Conservation (phyloP, 2,113 vertebrate species). For the Lycaon pictus region DNA sequence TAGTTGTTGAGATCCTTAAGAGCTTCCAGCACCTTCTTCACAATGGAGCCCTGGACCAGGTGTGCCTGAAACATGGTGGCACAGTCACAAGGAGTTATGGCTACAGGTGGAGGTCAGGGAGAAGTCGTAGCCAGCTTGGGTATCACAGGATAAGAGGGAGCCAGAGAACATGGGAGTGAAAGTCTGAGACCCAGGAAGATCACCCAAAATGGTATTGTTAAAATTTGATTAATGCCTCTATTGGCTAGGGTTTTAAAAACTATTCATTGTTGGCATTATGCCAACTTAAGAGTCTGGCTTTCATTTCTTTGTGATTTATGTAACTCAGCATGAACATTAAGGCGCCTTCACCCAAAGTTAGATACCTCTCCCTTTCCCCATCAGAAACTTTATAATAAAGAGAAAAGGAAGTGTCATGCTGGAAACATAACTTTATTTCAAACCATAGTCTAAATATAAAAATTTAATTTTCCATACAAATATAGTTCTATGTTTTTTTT, state of each 20-base stretch:
- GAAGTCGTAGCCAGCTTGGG: no score
- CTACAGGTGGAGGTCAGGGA: no score
- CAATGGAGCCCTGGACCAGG: no score
- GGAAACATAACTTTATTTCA: background rate
- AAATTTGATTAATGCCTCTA: background rate
- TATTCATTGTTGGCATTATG: background rate
- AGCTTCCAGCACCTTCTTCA: no score
- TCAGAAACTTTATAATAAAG: background rate
- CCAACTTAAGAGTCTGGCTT: background rate
- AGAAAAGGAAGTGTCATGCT: background rate
- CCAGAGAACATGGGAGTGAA: no score
- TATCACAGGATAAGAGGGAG: no score
- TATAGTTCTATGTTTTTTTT: background rate
- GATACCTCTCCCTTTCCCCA: background rate
- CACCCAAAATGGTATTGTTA: background rate
- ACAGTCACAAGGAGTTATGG: no score
- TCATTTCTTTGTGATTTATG: background rate
- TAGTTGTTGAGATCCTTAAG: no score
- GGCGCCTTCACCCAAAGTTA: background rate
- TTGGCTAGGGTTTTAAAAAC: background rate
- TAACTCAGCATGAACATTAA: background rate
- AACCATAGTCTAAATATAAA: background rate
- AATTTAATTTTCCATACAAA: background rate
- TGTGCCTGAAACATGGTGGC: no score
- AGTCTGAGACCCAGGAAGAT: no score